These are phyloP conservation scores for Zaprionus lineosus DNA, from an alignment of 2,888 invertebrate species.

Conservation along the genomic window DNA sequence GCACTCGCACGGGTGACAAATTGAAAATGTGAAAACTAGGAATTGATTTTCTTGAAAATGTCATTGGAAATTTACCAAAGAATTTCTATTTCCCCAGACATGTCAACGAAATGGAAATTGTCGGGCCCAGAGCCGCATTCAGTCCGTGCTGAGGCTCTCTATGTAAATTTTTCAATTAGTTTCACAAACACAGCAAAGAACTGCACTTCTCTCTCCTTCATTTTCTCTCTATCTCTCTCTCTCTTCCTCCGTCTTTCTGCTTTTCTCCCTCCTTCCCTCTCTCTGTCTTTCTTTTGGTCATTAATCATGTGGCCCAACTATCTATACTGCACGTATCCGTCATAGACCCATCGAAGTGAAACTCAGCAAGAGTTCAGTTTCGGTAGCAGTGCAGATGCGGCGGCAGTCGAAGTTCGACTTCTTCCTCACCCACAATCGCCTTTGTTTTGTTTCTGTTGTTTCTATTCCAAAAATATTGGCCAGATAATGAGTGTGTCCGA, in stretches of 20 bases:
- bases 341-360: slow-evolving; percentile 23
- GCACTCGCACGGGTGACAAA: no score
- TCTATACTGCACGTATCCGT: slow-evolving; percentile 20
- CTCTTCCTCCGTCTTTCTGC: no score
- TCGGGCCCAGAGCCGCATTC: slow-evolving; percentile 2
- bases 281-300: no score
- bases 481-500: slow-evolving; percentile 22
- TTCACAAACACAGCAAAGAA: slow-evolving; percentile 58
- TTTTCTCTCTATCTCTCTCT: no score
- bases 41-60: slow-evolving; percentile 47
- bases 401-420: slow-evolving; percentile 8
- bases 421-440: no score
- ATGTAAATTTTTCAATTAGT: slow-evolving; percentile 73
- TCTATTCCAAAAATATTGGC: no score
- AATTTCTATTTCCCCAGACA: slow-evolving; percentile 24
- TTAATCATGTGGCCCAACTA: slow-evolving; percentile 50
- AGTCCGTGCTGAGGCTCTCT: slow-evolving; percentile 20
- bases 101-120: slow-evolving; percentile 22
- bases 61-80: slow-evolving; percentile 52
- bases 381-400: no score
- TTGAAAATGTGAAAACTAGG: slow-evolving; percentile 26
- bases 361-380: slow-evolving; percentile 59
- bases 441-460: no score
- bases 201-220: slow-evolving; percentile 45
- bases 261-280: no score